These are phyloP conservation scores for Cheilosia urbana DNA, from an alignment of 2,888 invertebrate genomes.

Conservation along the genomic window DNA sequence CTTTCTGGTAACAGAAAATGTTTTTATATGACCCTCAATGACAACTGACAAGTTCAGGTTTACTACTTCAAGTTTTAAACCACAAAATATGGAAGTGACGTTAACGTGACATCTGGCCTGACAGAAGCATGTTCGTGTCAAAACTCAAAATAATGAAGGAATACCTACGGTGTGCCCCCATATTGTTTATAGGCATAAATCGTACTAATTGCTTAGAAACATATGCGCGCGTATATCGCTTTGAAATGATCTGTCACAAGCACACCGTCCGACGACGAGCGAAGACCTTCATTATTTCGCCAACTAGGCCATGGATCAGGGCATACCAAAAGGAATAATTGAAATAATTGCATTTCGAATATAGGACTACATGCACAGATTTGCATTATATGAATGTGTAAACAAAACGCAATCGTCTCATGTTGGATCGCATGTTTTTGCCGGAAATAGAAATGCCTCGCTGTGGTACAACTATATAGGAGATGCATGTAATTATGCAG, in stretches of 20 bases:
- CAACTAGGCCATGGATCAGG: constrained; percentile 75
- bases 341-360: constrained; percentile 63
- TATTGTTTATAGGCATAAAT: constrained; percentile 67
- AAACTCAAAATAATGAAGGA: constrained; percentile 34
- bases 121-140: constrained; percentile 47
- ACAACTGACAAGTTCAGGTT: constrained; percentile 48
- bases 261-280: constrained; percentile 4
- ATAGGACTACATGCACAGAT: constrained; percentile 58
- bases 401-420: constrained; percentile 73
- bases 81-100: not conserved
- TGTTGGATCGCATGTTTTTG: constrained; percentile 58
- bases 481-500: constrained; percentile 46
- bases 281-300: constrained; percentile 73
- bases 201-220: constrained; percentile 67
- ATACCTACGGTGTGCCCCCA: constrained; percentile 21
- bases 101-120: constrained; percentile 3
- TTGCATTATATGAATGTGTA: constrained; percentile 36
- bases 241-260: constrained; percentile 42
- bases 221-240: constrained; percentile 41
- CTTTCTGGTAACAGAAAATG: too few species aligned
- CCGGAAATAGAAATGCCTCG: constrained; percentile 74
- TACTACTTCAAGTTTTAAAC: not conserved
- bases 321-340: constrained; percentile 62
- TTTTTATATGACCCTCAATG: not conserved
- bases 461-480: constrained; percentile 72